These are phyloP conservation scores for Ips nitidus DNA, from an alignment of 1,140 invertebrate genomes.

Conservation along the genomic window DNA sequence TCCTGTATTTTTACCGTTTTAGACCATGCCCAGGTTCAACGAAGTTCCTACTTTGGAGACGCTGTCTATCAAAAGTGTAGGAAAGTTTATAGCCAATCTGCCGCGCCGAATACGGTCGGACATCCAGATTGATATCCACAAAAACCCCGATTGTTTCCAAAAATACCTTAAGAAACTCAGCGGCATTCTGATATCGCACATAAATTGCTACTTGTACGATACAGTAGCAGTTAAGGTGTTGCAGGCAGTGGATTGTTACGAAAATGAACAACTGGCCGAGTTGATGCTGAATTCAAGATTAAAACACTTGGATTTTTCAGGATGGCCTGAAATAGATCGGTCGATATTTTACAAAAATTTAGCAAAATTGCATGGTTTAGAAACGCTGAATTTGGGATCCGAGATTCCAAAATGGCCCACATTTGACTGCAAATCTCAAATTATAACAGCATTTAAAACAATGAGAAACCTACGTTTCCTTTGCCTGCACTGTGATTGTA, in stretches of 20 bases:
- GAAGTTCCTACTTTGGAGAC: conserved; percentile 47
- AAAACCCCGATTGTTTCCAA: conserved; percentile 46
- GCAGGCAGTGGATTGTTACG: conserved; percentile 60
- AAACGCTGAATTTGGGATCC: conserved; percentile 68
- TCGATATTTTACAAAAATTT: conserved; percentile 68
- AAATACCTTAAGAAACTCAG: conserved; percentile 57
- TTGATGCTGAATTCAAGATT: conserved; percentile 63
- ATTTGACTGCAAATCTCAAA: conserved; percentile 58
- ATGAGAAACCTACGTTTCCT: conserved; percentile 64
- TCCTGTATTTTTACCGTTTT: conserved; percentile 36
- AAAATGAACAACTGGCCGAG: conserved; percentile 65
- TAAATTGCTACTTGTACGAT: conserved; percentile 69
- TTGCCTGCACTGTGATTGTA: conserved; percentile 71
- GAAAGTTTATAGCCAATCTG: conserved; percentile 44
- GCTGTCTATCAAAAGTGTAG: conserved; percentile 45
- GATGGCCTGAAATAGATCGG: conserved; percentile 70
- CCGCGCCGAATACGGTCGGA: conserved; percentile 45
- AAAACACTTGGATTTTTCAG: conserved; percentile 62
- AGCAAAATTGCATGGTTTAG: conserved; percentile 61
- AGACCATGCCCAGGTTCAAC: conserved; percentile 50
- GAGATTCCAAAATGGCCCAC: conserved; percentile 59
- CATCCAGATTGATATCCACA: conserved; percentile 26
- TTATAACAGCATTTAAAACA: conserved; percentile 49
- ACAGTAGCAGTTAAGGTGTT: conserved; percentile 61
- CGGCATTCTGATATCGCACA: conserved; percentile 55